Evolutionary conservation across 2,888 invertebrate genomes (phyloP).

Genomic region (Coronaproctus castanopsis): DNA sequence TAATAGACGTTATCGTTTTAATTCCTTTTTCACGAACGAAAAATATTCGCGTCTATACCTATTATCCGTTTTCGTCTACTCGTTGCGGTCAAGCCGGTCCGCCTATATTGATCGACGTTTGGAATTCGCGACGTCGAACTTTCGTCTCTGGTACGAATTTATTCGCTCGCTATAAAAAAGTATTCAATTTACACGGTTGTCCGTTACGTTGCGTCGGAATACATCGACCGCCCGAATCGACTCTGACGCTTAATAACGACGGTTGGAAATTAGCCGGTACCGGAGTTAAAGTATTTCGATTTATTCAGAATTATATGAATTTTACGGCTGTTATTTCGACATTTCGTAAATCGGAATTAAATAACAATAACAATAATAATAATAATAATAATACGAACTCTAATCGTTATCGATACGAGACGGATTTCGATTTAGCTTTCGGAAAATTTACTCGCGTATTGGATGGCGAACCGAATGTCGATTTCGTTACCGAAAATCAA

Average conservation of each 20-base stretch:
- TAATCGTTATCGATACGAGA: not conserved
- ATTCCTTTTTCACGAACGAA: slow-evolving; percentile 17
- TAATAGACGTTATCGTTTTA: slow-evolving; percentile 20
- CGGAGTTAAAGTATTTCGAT: slow-evolving; percentile 13
- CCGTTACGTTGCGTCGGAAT: slow-evolving; percentile 16
- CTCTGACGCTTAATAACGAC: slow-evolving; percentile 9
- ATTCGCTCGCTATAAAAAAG: slow-evolving; percentile 12
- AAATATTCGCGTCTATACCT: slow-evolving; percentile 16
- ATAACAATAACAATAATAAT: slow-evolving; percentile 2
- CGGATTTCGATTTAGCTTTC: slow-evolving; percentile 19
- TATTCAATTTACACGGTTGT: slow-evolving; percentile 14
- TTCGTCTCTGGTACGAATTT: slow-evolving; percentile 5
- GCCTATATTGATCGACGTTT: slow-evolving; percentile 15
- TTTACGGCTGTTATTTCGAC: slow-evolving; percentile 12
- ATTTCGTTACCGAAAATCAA: slow-evolving; percentile 19
- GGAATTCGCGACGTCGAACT: slow-evolving; percentile 9
- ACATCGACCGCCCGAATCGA: slow-evolving; percentile 16
- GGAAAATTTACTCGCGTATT: slow-evolving; percentile 20
- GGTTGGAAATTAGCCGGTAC: slow-evolving; percentile 14
- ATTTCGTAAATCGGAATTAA: slow-evolving; percentile 4
- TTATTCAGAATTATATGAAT: slow-evolving; percentile 15
- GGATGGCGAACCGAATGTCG: slow-evolving; percentile 18
- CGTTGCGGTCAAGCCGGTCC: slow-evolving; percentile 15
- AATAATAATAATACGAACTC: slow-evolving; percentile 1
- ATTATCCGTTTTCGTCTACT: slow-evolving; percentile 14